Evolutionary conservation across 2,113 vertebrate species (phyloP), one percentile per base, ranked within the genome.

Genomic region (Sorex araneus): DNA sequence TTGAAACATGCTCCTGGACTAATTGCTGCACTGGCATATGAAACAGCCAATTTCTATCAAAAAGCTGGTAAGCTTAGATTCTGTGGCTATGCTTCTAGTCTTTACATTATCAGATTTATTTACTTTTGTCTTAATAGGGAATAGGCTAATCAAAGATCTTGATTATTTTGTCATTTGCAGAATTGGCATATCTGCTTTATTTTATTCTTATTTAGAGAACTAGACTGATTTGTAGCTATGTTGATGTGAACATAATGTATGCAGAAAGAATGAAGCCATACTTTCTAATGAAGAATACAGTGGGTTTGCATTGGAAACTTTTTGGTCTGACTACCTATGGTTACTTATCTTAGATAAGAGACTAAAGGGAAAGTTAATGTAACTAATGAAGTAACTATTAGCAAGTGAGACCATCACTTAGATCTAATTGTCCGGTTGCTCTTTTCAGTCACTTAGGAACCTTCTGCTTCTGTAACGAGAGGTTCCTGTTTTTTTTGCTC

Each of bases 1-100:
- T 97, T 99, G 96, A 99, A 99, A 95, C 99, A 99, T 83, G 99
- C 99, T 25, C 98, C 99, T 8, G 98, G 98, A 27, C 98, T 99
- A 28, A 98, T 99, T 32, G 99, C 99, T 85, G 99, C 99, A 4
- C 94, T 99, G 97, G 98, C 99, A 0, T 98, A 98, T 36, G 99
- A 99, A 98, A 99, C 99, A 0, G 99, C 99, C 88, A 99, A 98
- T 98, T 99, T 99, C 97, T 99, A 99, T 96, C 99, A 99, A 91
- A 99, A 98, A 98, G 99, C 99, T 66, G 99, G 99, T 99, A 74
- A 97, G 98, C 97, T n/a, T 8, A 76, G 11, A 28, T 78, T 87
- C 90, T 54, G 12, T 71, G 95, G 6, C 94, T 89, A 3, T 0
- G 27, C 74, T 89, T 93, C 78, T 54, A 12, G 63, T 93, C 78